A percentile compares a stretch with the other conserved stretches of the same genome.
Evolutionary conservation across 2,113 vertebrate genomes (phyloP).

Genomic region (Semicossyphus pulcher): DNA sequence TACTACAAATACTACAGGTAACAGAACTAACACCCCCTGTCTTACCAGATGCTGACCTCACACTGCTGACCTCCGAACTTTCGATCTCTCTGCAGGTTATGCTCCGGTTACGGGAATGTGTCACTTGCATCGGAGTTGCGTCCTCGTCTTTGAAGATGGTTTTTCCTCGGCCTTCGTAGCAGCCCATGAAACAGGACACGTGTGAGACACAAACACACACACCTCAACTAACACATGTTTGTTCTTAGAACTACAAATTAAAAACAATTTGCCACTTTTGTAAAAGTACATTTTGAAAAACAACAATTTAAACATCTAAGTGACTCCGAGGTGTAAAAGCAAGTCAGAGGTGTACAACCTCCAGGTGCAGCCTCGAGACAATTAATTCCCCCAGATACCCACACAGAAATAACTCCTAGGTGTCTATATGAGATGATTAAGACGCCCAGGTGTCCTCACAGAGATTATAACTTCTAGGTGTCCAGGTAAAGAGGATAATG

Average conservation of each 20-base stretch:
- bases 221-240: background rate
- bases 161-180: constrained; percentile 96
- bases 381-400: too few species aligned
- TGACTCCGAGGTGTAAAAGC: background rate
- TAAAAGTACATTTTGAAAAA: background rate
- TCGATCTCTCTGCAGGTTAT: constrained; percentile 84
- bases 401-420: background rate
- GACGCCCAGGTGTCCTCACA: background rate
- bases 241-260: background rate
- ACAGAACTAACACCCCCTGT: too few species aligned
- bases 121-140: constrained; percentile 92
- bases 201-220: constrained; percentile 84
- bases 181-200: constrained; percentile 95
- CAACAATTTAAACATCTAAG: background rate
- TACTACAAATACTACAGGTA: background rate
- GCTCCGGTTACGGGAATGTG: constrained; percentile 97
- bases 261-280: background rate
- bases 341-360: too few species aligned
- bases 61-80: background rate
- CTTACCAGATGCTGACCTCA: too few species aligned
- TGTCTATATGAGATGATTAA: background rate
- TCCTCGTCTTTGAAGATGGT: constrained; percentile 93
- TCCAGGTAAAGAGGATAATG: too few species aligned
- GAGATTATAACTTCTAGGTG: background rate
- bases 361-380: too few species aligned